These are phyloP conservation scores for Astur gentilis DNA, from an alignment of 2,113 vertebrate genomes.

Conservation along the genomic window DNA sequence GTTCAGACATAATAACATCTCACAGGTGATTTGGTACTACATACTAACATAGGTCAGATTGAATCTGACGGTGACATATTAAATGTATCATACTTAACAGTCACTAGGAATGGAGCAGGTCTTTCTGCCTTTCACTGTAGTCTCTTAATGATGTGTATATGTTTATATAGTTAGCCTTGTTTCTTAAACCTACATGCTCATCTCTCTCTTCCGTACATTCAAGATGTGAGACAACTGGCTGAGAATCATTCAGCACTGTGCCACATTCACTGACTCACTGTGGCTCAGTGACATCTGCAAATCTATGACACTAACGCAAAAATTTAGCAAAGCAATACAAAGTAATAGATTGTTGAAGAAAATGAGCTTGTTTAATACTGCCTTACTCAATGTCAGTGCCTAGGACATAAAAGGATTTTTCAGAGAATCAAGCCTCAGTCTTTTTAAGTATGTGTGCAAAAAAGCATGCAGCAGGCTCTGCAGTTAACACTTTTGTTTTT, in stretches of 20 bases:
- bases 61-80: background rate
- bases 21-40: background rate
- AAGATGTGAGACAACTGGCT: background rate
- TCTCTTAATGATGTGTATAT: background rate
- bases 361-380: background rate
- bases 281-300: background rate
- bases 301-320: background rate
- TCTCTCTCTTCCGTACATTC: background rate
- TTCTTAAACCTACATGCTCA: background rate
- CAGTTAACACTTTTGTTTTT: background rate
- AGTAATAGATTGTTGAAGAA: background rate
- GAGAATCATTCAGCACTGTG: background rate
- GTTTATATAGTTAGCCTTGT: background rate
- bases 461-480: background rate
- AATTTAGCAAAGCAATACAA: background rate
- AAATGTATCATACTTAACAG: background rate
- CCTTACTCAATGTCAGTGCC: background rate
- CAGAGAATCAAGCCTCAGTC: background rate
- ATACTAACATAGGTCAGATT: background rate
- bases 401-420: background rate
- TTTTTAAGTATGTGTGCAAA: background rate
- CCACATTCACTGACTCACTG: background rate
- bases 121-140: background rate
- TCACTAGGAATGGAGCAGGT: background rate
- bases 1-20: background rate